A percentile compares a stretch with the other conserved stretches of the same genome.
Conservation (phyloP, 2,888 invertebrate species). For the Eurytoma californica region DNA sequence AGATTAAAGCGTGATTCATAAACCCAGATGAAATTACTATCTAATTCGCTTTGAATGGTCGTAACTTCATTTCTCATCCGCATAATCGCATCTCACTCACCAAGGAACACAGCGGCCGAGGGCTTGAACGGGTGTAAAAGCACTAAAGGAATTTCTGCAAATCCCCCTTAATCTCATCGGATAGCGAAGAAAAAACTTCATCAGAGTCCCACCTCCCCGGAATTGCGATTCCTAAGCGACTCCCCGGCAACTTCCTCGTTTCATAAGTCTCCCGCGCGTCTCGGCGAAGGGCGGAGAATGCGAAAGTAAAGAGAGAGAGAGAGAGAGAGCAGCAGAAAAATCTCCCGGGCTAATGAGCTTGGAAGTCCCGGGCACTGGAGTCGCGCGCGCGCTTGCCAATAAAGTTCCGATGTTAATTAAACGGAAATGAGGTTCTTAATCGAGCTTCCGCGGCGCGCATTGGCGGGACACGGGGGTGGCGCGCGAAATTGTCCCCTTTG, state of each 20-base stretch:
- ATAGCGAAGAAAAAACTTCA: too few species aligned
- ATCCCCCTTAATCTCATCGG: not conserved
- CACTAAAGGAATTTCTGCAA: not conserved
- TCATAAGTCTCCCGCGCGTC: not conserved
- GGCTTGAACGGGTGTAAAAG: too few species aligned
- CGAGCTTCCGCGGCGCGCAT: not conserved
- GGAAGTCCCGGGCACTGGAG: not conserved
- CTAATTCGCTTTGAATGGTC: too few species aligned
- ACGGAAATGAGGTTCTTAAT: conserved; percentile 42
- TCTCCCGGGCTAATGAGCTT: conserved; percentile 20
- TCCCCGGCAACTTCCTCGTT: conserved; percentile 15
- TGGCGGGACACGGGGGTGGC: not conserved
- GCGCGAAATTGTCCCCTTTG: not conserved
- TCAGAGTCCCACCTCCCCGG: too few species aligned
- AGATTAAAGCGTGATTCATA: too few species aligned
- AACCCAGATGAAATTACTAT: too few species aligned
- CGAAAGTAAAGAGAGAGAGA: not conserved
- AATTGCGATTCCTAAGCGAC: not conserved
- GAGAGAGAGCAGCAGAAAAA: not conserved
- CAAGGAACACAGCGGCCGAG: too few species aligned
- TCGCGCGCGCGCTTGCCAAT: not conserved
- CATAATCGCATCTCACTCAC: too few species aligned
- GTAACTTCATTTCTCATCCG: too few species aligned
- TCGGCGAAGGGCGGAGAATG: not conserved
- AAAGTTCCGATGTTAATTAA: conserved; percentile 29